A percentile compares a stretch with the other conserved stretches of the same genome.
phyloP scores from a whole-genome alignment of 2,113 vertebrate species.

The Cheirogaleus medius region DNA sequence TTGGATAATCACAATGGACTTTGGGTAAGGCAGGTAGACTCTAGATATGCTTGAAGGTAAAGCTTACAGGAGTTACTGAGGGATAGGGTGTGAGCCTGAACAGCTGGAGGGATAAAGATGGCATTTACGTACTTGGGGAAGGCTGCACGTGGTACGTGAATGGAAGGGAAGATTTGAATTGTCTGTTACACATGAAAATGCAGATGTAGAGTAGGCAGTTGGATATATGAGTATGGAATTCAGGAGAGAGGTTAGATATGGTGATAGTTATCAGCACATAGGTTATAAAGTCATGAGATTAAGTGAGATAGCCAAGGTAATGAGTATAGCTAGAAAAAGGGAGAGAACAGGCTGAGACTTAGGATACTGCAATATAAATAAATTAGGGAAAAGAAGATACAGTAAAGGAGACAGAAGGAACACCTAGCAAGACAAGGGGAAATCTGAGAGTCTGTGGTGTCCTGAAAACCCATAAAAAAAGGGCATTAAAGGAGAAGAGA shows the following conservation, averaged over 20 bases:
- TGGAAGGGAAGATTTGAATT: not conserved
- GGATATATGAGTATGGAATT: not conserved
- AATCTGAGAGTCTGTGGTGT: not conserved
- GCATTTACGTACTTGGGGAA: not conserved
- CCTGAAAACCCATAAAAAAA: not conserved
- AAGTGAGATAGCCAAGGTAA: not conserved
- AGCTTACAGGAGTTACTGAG: not conserved
- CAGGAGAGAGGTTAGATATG: not conserved
- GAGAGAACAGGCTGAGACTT: not conserved
- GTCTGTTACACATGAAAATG: not conserved
- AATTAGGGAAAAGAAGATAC: not conserved
- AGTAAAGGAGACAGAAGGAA: not conserved
- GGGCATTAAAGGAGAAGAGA: not conserved
- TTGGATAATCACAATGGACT: not conserved
- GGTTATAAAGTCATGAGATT: not conserved
- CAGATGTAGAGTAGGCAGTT: not conserved
- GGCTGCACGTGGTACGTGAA: not conserved
- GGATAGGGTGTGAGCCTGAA: not conserved
- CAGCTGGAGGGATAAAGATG: not conserved
- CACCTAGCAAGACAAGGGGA: not conserved
- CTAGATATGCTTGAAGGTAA: not conserved
- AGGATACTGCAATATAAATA: not conserved
- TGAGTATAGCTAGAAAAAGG: not conserved
- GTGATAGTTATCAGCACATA: not conserved
- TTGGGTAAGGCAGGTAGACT: not conserved